Conservation (phyloP, 1,140 invertebrate genomes). For the Hirudo medicinalis region DNA sequence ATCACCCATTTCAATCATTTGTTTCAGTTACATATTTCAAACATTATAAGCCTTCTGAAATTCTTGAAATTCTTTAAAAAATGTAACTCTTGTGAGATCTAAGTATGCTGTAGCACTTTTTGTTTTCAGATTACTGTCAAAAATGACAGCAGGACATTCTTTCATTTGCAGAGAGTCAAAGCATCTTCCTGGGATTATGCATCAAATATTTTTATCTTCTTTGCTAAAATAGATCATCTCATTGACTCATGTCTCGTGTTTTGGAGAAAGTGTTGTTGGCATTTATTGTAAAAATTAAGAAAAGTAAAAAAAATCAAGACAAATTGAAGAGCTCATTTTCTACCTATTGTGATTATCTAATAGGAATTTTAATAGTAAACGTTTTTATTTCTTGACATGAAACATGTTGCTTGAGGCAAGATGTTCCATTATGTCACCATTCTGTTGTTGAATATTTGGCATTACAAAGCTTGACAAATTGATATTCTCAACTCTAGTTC, state of each 20-base stretch:
- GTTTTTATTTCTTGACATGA: too few relatives aligned
- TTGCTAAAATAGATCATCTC: constrained; percentile 30
- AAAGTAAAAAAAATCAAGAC: too few relatives aligned
- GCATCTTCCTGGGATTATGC: constrained; percentile 69
- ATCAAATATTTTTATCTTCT: constrained; percentile 74
- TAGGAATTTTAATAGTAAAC: too few relatives aligned
- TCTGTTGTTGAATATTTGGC: too few relatives aligned
- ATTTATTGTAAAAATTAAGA: too few relatives aligned
- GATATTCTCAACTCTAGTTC: too few relatives aligned
- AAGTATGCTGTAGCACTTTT: not conserved
- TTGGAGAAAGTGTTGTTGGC: too few relatives aligned
- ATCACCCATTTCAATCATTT: not conserved
- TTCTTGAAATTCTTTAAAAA: not conserved
- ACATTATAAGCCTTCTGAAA: not conserved
- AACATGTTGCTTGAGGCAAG: too few relatives aligned
- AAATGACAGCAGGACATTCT: constrained; percentile 61
- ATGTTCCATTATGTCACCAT: too few relatives aligned
- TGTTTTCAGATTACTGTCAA: constrained; percentile 47
- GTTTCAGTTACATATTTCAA: not conserved
- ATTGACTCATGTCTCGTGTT: not conserved
- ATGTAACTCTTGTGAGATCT: not conserved
- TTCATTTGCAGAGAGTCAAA: constrained; percentile 72
- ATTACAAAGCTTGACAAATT: too few relatives aligned
- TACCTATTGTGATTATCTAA: too few relatives aligned
- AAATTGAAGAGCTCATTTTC: too few relatives aligned